Evolutionary conservation across 2,797 vertebrate genomes (phyloP), one percentile per base, ranked within the genome.

Genomic region (Sebastes steindachneri): DNA sequence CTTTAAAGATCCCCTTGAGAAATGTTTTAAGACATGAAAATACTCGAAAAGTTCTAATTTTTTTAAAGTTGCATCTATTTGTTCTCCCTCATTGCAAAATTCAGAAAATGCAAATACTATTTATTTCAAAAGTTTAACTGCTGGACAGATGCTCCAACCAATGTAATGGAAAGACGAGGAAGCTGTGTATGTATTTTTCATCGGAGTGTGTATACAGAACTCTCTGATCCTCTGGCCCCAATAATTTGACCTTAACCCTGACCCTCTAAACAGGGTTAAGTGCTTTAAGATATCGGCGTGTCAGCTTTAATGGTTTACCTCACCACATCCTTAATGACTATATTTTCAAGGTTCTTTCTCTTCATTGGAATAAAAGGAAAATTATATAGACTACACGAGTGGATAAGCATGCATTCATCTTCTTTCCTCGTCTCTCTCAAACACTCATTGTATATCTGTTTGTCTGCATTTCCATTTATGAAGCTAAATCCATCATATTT

Each of bases 401-500:
- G 29, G n/a, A 51, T 17, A 62, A 37, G 33, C 6, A 45, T 65
- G 23, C 37, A 54, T 60, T 57, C 26, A 64, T 31, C 29, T 28
- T 45, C n/a, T 70, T 54, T 75, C 29, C 19, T 51, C 1, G 6
- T 62, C 23, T 60, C 8, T 19, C 21, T 58, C 31, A 45, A 41
- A 53, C 45, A 57, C 60, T 79, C 35, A 9, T 17, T 70, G 26
- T 58, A 57, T 68, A 51, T 85, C 55, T 28, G 2, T 28, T 48
- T 29, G 15, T 78, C 79, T 77, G 60, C 23, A 77, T 79, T 51
- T 68, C 26, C 12, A 75, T 59, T 73, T 57, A 19, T 70, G 51
- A 68, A 37, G 69, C 73, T 74, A 75, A 88, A 76, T 75, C 76
- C 53, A 54, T 87, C 73, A 57, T 80, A 51, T 74, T 73, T 67